Evolutionary conservation across 1,140 invertebrate species (phyloP).

Genomic region (Spodoptera litura): DNA sequence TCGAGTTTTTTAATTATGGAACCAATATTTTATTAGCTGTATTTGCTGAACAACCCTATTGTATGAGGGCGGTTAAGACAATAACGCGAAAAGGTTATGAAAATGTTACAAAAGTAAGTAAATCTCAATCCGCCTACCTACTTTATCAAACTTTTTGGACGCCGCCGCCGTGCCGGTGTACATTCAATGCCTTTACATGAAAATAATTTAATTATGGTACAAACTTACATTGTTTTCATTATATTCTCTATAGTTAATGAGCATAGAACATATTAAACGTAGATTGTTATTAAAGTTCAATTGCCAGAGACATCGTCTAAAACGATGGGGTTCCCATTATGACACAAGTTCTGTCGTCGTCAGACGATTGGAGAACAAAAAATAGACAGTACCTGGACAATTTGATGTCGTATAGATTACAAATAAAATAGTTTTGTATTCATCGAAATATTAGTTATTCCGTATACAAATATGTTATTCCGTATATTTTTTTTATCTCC

Average conservation of each 20-base stretch:
- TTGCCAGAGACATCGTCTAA: constrained; percentile 35
- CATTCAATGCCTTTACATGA: constrained; percentile 9
- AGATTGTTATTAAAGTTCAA: constrained; percentile 17
- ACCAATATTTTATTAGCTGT: too few relatives aligned
- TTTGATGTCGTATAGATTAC: not conserved
- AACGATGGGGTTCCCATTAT: constrained; percentile 30
- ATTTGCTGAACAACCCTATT: not conserved
- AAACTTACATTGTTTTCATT: constrained; percentile 6
- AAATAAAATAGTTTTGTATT: not conserved
- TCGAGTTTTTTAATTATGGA: too few relatives aligned
- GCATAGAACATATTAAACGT: constrained; percentile 1
- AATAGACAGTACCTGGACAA: too few relatives aligned
- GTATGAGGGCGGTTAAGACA: constrained; percentile 23
- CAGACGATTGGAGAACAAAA: not conserved
- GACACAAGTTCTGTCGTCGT: not conserved
- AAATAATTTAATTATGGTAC: constrained; percentile 15
- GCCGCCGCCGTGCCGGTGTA: not conserved
- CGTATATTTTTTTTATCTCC: too few relatives aligned
- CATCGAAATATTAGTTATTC: not conserved
- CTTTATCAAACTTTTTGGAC: constrained; percentile 21
- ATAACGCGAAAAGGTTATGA: constrained; percentile 29
- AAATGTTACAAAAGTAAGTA: constrained; percentile 19
- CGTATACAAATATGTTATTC: not conserved
- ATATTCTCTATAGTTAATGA: not conserved
- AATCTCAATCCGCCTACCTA: constrained; percentile 20